Evolutionary conservation across 2,797 vertebrate species (phyloP), one percentile per base, ranked within the genome.

Genomic region (Linurgus olivaceus): DNA sequence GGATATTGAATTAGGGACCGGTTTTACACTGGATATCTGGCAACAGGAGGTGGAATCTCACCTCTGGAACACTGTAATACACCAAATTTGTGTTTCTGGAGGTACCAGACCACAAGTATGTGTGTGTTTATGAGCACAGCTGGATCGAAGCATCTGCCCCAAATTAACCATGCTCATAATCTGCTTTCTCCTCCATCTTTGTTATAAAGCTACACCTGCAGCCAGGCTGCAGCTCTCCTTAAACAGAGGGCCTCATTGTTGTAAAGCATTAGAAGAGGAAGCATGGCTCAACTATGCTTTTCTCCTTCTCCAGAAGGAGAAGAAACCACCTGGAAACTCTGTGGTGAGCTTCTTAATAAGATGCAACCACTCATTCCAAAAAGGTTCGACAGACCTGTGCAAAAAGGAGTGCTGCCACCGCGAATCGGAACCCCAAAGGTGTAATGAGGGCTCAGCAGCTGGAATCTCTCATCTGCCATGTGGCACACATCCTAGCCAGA

Each of bases 241-340:
- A 45, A 73, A 45, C 25, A 40, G n/a, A 68, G 59, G 20, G 13
- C 3, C 24, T 57, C 1, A 0, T 8, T 73, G 12, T 5, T 5
- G 0, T 37, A 42, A 73, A 81, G 17, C 17, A 48, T 17, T 38
- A 50, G 33, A 47, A 70, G 40, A 20, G 13, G 8, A 86, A 63
- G 9, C 2, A 0, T 0, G 0, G 13, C 37, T 78, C 25, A 33
- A 63, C 10, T 9, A 47, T 1, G 0, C 10, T 24, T 75, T 92
- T 37, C 25, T 68, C 45, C 19, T 80, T 57, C 28, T 82, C 54
- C 16, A 17, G 17, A n/a, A 52, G 11, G 8, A 40, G 20, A 48
- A 70, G 38, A 62, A 70, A 62, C 18, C 25, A 21, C 33, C 35
- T 62, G 70, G 48, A 70, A 83, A 55, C 9, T 31, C 57, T 26